Base-by-base conservation (phyloP, 2,113 vertebrate genomes). In the Petrocephalus microphthalmus region DNA sequence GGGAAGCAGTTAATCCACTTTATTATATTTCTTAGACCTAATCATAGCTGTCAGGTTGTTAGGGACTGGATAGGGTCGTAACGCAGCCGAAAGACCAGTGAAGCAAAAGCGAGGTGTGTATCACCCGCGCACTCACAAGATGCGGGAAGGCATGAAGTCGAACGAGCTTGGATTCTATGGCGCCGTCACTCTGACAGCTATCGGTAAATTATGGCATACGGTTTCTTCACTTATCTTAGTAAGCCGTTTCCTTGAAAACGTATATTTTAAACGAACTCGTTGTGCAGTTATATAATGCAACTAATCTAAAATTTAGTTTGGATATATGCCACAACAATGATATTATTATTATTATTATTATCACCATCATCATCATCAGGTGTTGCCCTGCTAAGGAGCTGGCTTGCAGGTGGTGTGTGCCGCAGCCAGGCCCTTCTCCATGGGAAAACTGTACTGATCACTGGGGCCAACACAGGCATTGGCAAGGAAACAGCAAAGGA, bases 391-490 rank as follows among this genome's bases (percentile, higher is more conserved):
- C 89, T 95, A 54, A 90, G 92, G 5, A 91, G 90, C 33, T 95
- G 94, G 94, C 15, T 93, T 90, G 92, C 91, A 3, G 94, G 94
- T 2, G 88, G 86, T 19, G 90, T 90, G 37, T 95, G 94, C 87
- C 53, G 83, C 22, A 95, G 93, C 92, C 94, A 92, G 92, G 91
- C 60, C 83, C 67, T 91, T 37, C 91, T 95, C 86, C 91, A 95
- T 25, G 94, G 93, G 2, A 95, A 95, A 93, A 96, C 94, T 45
- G 94, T 95, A 81, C 90, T 96, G 25, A 94, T 95, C 83, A 95
- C 95, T 1, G 95, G 95, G 82, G 94, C 94, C 60, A 95, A 95
- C 93, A 94, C 94, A 52, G 95, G 95, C 78, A 95, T 95, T 88
- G 94, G 95, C 57, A 95, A 95, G 89, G 94, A 95, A 92, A 95